A percentile compares a stretch with the other conserved stretches of the same genome.
Conservation (phyloP, 30 jellyfish, hydroid and myxozoan genomes). For the Hydractinia symbiolongicarpus region DNA sequence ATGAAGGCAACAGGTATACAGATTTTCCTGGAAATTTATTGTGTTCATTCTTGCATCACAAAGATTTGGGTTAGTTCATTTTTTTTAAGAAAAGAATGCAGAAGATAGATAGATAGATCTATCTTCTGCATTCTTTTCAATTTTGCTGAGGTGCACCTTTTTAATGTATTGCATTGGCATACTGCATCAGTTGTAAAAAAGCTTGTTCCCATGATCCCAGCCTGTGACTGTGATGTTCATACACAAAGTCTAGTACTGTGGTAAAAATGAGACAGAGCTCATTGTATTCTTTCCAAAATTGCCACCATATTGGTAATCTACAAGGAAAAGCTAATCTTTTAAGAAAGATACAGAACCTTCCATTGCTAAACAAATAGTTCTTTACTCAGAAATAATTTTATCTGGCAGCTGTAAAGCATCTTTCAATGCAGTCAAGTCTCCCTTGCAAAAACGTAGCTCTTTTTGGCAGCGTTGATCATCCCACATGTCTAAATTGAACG, state of each 20-base stretch:
- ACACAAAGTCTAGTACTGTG: background rate
- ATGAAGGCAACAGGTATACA: no score
- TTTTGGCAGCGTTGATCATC: background rate
- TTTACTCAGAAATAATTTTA: background rate
- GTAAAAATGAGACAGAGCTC: background rate
- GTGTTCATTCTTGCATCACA: no score
- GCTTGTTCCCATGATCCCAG: background rate
- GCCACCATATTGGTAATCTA: background rate
- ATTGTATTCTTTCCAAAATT: background rate
- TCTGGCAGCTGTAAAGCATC: background rate
- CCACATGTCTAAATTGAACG: background rate
- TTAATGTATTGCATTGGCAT: background rate
- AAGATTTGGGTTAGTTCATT: no score
- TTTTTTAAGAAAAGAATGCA: no score
- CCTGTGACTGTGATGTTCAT: background rate
- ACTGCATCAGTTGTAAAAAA: background rate
- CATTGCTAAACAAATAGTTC: conserved; percentile 14
- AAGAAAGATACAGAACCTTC: background rate
- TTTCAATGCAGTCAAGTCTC: background rate
- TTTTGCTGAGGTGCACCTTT: background rate
- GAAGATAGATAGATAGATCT: no score
- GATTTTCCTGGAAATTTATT: no score
- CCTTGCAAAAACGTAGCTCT: background rate
- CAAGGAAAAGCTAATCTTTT: background rate
- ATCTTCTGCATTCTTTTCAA: no score